Conservation (phyloP, 1,140 invertebrate genomes). For the Pissodes strobi region DNA sequence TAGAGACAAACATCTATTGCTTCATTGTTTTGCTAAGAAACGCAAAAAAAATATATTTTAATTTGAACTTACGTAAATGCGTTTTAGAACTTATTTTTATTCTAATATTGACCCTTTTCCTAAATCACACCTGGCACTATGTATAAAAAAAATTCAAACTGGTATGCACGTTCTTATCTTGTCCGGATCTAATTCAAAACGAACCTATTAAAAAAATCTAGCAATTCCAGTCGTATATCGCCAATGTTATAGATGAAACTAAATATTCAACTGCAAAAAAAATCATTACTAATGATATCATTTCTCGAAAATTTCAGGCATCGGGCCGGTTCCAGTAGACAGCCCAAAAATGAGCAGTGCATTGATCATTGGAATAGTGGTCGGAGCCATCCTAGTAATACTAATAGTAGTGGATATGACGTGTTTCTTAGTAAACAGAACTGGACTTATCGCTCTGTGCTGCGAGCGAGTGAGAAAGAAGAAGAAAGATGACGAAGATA, state of each 20-base stretch:
- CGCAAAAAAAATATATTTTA: too few relatives aligned
- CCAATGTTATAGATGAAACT: not conserved
- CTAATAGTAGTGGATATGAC: slow-evolving; percentile 78
- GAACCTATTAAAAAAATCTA: not conserved
- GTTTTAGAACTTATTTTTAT: too few relatives aligned
- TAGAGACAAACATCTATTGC: too few relatives aligned
- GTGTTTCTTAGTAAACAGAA: slow-evolving; percentile 70
- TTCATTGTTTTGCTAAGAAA: too few relatives aligned
- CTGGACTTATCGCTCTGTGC: slow-evolving; percentile 73
- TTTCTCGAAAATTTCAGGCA: slow-evolving; percentile 61
- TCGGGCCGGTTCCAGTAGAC: slow-evolving; percentile 59
- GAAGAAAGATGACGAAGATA: slow-evolving; percentile 76
- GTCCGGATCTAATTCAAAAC: too few relatives aligned
- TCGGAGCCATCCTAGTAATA: slow-evolving; percentile 72
- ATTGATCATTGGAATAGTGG: slow-evolving; percentile 77
- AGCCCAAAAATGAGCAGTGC: slow-evolving; percentile 71
- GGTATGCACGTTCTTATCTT: too few relatives aligned
- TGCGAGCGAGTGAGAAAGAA: slow-evolving; percentile 66
- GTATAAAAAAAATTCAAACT: too few relatives aligned
- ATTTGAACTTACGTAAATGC: too few relatives aligned
- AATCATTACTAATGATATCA: not conserved
- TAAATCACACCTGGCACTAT: too few relatives aligned
- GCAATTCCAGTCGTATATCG: not conserved
- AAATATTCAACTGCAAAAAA: not conserved
- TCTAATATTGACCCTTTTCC: too few relatives aligned